Base-by-base conservation (phyloP, 2,888 invertebrate genomes). In the Trissolcus brochymenae region DNA sequence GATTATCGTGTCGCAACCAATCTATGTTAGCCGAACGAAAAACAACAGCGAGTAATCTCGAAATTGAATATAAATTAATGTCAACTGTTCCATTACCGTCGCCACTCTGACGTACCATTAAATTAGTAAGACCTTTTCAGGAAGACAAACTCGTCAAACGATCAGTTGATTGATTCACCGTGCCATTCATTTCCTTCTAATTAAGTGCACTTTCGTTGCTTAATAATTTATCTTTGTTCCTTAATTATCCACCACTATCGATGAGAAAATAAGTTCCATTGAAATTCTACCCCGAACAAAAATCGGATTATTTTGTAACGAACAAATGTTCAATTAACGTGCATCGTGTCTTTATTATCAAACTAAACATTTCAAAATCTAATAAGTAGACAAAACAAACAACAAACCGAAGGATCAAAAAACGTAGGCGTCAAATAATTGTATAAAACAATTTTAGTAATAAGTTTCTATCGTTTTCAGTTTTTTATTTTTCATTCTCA, bases 61-160 rank as follows among this genome's bases (percentile, higher is more conserved):
- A 50, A 60, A 73, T 66, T 60, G 66, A 54, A 65, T 53, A 59
- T 73, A 73, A 73, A 73, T 73, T 73, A 73, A 59, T 66, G 73
- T 49, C 72, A 50, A 65, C 65, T 35, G 59, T 57, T 54, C 59
- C 57, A 72, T 65, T 65, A 60, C 57, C 56, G 57, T 43, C 62
- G 35, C 49, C 19, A 46, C 35, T n/a, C n/a, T 55, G 43, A 71
- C 55, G 61, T 56, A 29, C 9, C 53, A 64, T 51, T 62, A 14
- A 55, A 68, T 68, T 54, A 55, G 49, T 4, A 3, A 60, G 61
- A 61, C 68, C 68, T 68, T 68, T 67, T 25, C 57, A 59, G 57
- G 57, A 53, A 51, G 53, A 57, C 41, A 41, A 16, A 59, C 49
- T 65, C 49, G 55, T 54, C 53, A 9, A 21, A 4, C 41, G 57